Conservation (phyloP, 92 coral and sea anemone species). For the Phenganax marumi region DNA sequence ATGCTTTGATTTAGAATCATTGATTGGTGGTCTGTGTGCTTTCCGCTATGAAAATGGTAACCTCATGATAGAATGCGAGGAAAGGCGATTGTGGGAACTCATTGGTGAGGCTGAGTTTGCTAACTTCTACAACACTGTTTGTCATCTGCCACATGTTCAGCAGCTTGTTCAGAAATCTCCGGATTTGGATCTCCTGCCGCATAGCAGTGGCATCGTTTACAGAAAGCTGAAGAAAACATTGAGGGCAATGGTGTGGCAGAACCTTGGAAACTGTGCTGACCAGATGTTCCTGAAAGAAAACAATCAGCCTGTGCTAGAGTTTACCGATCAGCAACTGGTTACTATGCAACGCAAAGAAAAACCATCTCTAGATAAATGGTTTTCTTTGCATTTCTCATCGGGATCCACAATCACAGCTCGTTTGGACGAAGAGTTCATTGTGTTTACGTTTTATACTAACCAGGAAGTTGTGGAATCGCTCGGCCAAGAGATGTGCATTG, state of each 20-base stretch:
- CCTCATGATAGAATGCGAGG: background rate
- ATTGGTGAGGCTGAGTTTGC: background rate
- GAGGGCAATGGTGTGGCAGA: conserved; percentile 33
- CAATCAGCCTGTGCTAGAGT: background rate
- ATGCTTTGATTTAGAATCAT: background rate
- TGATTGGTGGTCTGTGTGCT: background rate
- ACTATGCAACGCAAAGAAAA: background rate
- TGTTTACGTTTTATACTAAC: background rate
- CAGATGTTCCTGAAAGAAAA: conserved; percentile 14
- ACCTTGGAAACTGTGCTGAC: conserved; percentile 18
- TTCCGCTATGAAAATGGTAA: conserved; percentile 4
- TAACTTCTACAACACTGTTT: background rate
- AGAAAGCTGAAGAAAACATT: conserved; percentile 14
- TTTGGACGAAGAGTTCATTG: conserved; percentile 2
- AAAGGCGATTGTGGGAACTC: conserved; percentile 4
- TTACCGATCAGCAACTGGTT: background rate
- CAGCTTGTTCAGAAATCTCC: background rate
- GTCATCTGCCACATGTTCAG: conserved; percentile 2
- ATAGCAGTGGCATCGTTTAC: background rate
- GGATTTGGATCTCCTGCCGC: conserved; percentile 19
- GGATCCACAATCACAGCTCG: conserved; percentile 13
- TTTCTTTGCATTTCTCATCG: conserved; percentile 2
- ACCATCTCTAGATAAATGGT: background rate
- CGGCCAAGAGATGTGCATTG: conserved; percentile 14
- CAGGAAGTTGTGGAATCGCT: background rate